These are phyloP conservation scores for Vanessa tameamea DNA, from an alignment of 1,140 invertebrate genomes.

Conservation along the genomic window DNA sequence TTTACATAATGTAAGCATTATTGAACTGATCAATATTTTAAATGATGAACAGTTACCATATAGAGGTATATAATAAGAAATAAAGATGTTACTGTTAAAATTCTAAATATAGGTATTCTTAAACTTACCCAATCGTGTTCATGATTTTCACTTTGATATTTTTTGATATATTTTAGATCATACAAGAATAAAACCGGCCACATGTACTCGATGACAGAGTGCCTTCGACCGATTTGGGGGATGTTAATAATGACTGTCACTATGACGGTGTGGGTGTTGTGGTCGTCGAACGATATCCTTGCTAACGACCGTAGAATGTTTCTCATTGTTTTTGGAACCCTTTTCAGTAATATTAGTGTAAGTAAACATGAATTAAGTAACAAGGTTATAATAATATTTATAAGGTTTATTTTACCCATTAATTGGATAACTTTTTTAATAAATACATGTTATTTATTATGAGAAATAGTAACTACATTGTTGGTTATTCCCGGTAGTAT, in stretches of 20 bases:
- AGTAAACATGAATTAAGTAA: constrained; percentile 70
- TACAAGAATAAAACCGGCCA: constrained; percentile 92
- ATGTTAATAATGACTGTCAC: constrained; percentile 86
- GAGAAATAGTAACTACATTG: no score
- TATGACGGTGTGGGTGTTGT: constrained; percentile 86
- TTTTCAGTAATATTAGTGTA: constrained; percentile 97
- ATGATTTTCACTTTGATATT: not conserved
- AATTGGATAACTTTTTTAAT: no score
- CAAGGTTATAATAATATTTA: no score
- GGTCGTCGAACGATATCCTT: constrained; percentile 89
- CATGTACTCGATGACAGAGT: constrained; percentile 87
- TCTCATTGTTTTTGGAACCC: constrained; percentile 91
- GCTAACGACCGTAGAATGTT: constrained; percentile 87
- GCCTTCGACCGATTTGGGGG: constrained; percentile 89
- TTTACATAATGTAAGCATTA: no score
- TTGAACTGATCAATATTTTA: no score
- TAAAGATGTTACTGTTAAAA: not conserved
- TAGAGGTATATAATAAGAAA: not conserved
- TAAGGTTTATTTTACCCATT: no score
- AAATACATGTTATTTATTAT: no score
- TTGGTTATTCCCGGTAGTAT: no score
- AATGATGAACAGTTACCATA: no score
- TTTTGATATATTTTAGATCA: constrained; percentile 79
- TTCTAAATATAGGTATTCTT: not conserved
- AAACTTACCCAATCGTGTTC: not conserved